Percentiles rank a stretch among this genome's conserved stretches.
Evolutionary conservation across 2,888 invertebrate genomes (phyloP).

Genomic region (Andrena bucephala): DNA sequence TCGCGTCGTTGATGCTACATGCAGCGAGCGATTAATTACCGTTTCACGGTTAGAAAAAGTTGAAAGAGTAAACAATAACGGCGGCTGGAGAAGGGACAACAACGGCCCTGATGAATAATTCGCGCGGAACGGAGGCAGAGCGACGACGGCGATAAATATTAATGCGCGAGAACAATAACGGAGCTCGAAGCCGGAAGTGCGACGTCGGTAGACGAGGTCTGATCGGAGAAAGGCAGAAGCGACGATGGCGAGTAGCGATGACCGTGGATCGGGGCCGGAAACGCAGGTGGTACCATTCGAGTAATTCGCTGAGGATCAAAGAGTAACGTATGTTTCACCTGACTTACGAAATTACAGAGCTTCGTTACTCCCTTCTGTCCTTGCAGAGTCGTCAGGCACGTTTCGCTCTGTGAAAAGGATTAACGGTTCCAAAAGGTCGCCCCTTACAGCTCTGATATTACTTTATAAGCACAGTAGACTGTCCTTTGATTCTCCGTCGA

Average conservation of each 20-base stretch:
- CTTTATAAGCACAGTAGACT: no score
- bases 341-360: no score
- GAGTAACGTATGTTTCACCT: no score
- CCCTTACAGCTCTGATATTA: no score
- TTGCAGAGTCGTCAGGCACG: no score
- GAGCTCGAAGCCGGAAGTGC: not conserved
- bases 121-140: not conserved
- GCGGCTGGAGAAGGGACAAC: not conserved
- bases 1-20: not conserved
- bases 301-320: no score
- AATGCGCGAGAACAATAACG: conserved; percentile 17
- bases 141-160: conserved; percentile 5
- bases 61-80: not conserved
- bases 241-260: not conserved
- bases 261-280: no score
- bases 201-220: not conserved
- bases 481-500: no score
- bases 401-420: no score
- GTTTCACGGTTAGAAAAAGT: not conserved
- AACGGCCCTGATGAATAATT: conserved; percentile 5
- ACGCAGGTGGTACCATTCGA: no score
- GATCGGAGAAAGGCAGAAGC: not conserved
- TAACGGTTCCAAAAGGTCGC: no score
- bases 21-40: not conserved
- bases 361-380: no score